Evolutionary conservation across 2,113 vertebrate genomes (phyloP).

Genomic region (Odontophorus gujanensis): DNA sequence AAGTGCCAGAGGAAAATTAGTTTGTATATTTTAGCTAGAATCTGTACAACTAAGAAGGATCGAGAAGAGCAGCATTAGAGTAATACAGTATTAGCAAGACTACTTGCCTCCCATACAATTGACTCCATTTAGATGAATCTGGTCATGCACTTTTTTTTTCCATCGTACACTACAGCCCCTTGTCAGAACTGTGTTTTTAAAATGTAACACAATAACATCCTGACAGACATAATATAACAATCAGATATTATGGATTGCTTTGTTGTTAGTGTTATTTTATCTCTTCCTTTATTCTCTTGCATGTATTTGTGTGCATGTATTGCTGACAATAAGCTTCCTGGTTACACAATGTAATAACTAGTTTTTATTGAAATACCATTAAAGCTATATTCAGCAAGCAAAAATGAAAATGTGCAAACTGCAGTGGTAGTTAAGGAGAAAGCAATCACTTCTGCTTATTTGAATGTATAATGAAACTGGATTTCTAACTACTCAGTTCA

Average conservation of each 20-base stretch:
- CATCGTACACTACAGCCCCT: neutral
- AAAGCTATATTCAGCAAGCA: neutral
- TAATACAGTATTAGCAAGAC: neutral
- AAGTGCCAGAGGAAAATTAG: neutral
- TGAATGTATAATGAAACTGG: fast-evolving
- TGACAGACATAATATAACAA: neutral
- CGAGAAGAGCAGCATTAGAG: neutral
- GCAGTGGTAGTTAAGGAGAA: neutral
- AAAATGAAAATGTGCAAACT: neutral
- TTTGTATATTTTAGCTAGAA: neutral
- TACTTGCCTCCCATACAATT: neutral
- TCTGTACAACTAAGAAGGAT: neutral
- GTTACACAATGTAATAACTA: neutral
- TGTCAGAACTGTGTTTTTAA: neutral
- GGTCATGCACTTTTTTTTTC: neutral
- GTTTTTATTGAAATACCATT: neutral
- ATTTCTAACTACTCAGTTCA: neutral
- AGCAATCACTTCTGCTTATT: neutral
- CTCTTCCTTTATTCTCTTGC: neutral
- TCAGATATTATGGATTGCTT: fast-evolving
- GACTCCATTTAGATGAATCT: neutral
- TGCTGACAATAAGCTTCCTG: neutral
- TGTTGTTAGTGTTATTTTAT: neutral
- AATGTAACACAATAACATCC: neutral
- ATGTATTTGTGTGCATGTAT: fast-evolving